Conservation (phyloP, 2,888 invertebrate species). For the Crioceris asparagi region DNA sequence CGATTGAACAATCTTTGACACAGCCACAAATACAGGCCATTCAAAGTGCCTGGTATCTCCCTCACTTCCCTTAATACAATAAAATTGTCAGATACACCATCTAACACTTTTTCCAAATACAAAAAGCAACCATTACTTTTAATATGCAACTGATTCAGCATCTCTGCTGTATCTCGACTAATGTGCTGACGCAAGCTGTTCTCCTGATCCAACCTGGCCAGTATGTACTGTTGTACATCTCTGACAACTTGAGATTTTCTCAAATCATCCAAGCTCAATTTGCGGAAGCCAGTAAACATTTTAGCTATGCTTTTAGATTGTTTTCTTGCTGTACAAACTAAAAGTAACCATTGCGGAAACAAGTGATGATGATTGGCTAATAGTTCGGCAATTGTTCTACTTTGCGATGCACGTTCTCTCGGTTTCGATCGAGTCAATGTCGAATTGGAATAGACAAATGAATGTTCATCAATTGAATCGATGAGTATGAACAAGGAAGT, state of each 20-base stretch:
- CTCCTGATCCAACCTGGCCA: conserved; percentile 81
- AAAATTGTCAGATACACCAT: conserved; percentile 88
- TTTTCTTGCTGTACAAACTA: conserved; percentile 79
- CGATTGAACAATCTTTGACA: conserved; percentile 87
- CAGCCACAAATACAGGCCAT: conserved; percentile 90
- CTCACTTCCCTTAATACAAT: conserved; percentile 84
- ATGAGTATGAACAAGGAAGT: conserved; percentile 76
- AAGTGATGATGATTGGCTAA: conserved; percentile 82
- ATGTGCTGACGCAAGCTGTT: conserved; percentile 80
- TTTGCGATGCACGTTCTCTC: conserved; percentile 38
- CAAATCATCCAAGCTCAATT: conserved; percentile 84
- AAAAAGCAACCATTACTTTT: conserved; percentile 91
- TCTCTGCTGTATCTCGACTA: conserved; percentile 85
- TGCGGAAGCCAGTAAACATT: conserved; percentile 80
- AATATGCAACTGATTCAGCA: conserved; percentile 87
- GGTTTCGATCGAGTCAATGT: conserved; percentile 44
- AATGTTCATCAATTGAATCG: conserved; percentile 84
- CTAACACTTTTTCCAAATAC: conserved; percentile 76
- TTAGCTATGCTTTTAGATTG: conserved; percentile 74
- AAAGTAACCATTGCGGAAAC: conserved; percentile 85
- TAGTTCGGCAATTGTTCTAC: conserved; percentile 68
- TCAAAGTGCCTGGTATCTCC: conserved; percentile 90
- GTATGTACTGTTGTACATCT: conserved; percentile 91
- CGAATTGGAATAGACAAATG: conserved; percentile 46
- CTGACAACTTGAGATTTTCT: conserved; percentile 82